Conservation (phyloP, 2,113 vertebrate genomes). For the Oncorhynchus masou region DNA sequence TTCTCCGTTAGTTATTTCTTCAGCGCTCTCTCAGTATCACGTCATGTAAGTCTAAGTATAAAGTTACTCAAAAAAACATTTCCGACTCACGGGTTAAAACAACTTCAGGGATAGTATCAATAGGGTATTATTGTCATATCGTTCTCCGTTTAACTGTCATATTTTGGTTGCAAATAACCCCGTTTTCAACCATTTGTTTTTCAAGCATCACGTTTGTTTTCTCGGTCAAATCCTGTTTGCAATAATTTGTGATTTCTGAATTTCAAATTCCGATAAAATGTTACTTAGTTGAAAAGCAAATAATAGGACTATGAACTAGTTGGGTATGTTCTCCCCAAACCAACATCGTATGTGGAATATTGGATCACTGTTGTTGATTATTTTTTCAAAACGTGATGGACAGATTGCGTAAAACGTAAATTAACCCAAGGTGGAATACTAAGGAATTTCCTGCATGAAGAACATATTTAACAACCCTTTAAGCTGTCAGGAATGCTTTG, state of each 20-base stretch:
- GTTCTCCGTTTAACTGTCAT: constrained; percentile 1
- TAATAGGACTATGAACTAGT: constrained; percentile 54
- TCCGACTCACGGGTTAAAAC: constrained; percentile 32
- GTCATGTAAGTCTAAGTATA: constrained; percentile 14
- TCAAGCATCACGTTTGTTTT: constrained; percentile 17
- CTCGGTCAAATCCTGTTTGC: constrained; percentile 22
- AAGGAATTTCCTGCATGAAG: constrained; percentile 92
- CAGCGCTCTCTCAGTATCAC: constrained; percentile 28
- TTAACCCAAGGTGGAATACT: constrained; percentile 81
- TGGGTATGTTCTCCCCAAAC: constrained; percentile 55
- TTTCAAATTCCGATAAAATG: constrained; percentile 69
- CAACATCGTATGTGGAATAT: constrained; percentile 73
- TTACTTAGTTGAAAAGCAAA: constrained; percentile 67
- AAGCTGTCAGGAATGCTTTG: constrained; percentile 97
- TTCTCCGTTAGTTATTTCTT: constrained; percentile 18
- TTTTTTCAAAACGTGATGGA: constrained; percentile 80
- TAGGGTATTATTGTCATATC: neutral
- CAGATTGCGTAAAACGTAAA: constrained; percentile 88
- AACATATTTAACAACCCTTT: constrained; percentile 96
- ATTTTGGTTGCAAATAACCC: neutral
- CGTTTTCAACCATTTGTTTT: constrained; percentile 41
- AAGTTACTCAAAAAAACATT: constrained; percentile 13
- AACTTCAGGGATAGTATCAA: constrained; percentile 1
- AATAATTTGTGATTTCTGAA: constrained; percentile 61
- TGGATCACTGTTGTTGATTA: constrained; percentile 72